These are phyloP conservation scores for Lepus americanus DNA, from an alignment of 2,113 vertebrate species.

Conservation along the genomic window DNA sequence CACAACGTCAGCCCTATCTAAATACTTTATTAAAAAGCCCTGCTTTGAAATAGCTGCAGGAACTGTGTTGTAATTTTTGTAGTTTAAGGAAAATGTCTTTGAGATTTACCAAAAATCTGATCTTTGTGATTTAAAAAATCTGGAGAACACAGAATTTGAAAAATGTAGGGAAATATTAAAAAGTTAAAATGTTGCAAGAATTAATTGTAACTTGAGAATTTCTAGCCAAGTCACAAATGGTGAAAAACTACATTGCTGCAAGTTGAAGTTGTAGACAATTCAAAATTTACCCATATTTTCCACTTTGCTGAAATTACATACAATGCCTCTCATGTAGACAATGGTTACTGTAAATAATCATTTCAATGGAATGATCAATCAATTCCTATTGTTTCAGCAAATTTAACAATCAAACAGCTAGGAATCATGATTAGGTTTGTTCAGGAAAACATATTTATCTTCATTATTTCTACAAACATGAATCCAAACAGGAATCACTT, in stretches of 20 bases:
- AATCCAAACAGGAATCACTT: neutral
- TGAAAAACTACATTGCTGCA: neutral
- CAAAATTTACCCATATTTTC: neutral
- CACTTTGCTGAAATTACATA: neutral
- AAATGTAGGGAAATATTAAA: neutral
- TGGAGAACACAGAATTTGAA: neutral
- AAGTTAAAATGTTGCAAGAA: neutral
- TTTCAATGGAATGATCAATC: neutral
- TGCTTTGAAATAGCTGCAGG: neutral
- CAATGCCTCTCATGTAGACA: neutral
- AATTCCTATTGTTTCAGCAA: neutral
- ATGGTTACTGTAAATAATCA: neutral
- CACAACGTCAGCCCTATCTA: too few species aligned
- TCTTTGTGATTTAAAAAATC: neutral
- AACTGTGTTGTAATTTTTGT: neutral
- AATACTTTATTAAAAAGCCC: neutral
- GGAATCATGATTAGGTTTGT: neutral
- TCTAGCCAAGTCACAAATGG: neutral
- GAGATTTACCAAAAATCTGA: neutral
- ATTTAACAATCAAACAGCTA: neutral
- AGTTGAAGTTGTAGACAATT: neutral
- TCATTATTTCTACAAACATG: neutral
- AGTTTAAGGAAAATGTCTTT: neutral
- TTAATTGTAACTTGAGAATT: neutral
- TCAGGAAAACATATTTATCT: neutral